These are phyloP conservation scores for Ostrea edulis DNA, from an alignment of 1,140 invertebrate species.

Conservation along the genomic window DNA sequence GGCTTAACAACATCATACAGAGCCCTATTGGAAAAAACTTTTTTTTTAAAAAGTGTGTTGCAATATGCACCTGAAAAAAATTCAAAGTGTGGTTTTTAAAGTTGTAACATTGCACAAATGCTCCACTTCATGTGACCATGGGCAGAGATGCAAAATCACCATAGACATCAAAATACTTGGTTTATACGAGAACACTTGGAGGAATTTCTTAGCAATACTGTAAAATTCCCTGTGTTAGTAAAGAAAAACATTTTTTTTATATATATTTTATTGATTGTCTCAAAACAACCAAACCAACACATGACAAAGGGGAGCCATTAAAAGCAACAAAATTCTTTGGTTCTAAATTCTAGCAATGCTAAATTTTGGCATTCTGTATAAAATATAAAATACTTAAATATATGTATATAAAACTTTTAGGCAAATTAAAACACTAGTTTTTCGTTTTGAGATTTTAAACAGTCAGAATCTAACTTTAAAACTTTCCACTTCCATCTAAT, in stretches of 20 bases:
- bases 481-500: background rate
- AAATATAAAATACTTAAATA: constrained; percentile 31
- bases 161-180: no score
- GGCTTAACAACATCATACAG: no score
- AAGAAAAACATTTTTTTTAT: background rate
- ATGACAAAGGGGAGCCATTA: constrained; percentile 28
- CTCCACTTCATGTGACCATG: no score
- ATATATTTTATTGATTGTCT: constrained; percentile 36
- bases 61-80: no score
- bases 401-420: constrained; percentile 2
- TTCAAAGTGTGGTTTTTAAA: no score
- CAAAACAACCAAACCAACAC: constrained; percentile 37
- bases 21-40: no score
- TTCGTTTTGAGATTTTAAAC: background rate
- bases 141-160: no score
- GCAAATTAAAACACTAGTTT: constrained; percentile 15
- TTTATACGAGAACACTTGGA: no score
- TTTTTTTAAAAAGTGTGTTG: no score
- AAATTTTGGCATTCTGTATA: constrained; percentile 37
- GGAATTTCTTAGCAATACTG: no score
- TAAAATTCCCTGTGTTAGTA: background rate
- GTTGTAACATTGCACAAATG: no score
- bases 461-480: background rate
- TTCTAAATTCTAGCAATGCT: constrained; percentile 34
- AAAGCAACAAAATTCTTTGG: constrained; percentile 39